Conservation (phyloP, 2,888 invertebrate genomes). For the Nemotelus pantherinus region DNA sequence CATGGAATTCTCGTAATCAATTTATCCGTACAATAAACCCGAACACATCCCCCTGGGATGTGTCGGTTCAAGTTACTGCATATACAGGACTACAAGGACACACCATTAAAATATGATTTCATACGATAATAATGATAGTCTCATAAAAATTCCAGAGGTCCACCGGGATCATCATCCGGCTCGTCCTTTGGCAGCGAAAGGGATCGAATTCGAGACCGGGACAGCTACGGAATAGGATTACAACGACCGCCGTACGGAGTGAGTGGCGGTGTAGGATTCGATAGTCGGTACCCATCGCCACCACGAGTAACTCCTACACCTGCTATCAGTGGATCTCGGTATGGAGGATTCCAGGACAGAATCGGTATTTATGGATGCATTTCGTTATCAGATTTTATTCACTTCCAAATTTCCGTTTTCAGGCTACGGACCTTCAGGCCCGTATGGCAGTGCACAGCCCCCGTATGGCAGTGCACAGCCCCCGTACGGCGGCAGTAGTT, state of each 20-base stretch:
- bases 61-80: background rate
- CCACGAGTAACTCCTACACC: conserved; percentile 11
- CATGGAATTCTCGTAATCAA: conserved; percentile 39
- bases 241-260: conserved; percentile 32
- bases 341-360: conserved; percentile 41
- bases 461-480: background rate
- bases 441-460: background rate
- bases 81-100: conserved; percentile 15
- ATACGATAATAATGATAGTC: conserved; percentile 37
- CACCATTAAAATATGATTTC: conserved; percentile 43
- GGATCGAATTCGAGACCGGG: conserved; percentile 38
- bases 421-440: background rate
- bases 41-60: conserved; percentile 9
- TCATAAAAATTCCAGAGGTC: conserved; percentile 46
- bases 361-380: conserved; percentile 37
- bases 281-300: conserved; percentile 31
- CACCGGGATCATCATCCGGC: conserved; percentile 36
- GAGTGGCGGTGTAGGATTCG: conserved; percentile 23
- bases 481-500: conserved; percentile 58
- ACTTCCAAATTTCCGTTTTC: background rate
- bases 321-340: conserved; percentile 9
- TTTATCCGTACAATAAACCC: conserved; percentile 30
- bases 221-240: conserved; percentile 36
- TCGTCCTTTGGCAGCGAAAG: conserved; percentile 23
- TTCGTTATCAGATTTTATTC: background rate